Evolutionary conservation across 2,888 invertebrate species (phyloP).

Genomic region (Arctia plantaginis): DNA sequence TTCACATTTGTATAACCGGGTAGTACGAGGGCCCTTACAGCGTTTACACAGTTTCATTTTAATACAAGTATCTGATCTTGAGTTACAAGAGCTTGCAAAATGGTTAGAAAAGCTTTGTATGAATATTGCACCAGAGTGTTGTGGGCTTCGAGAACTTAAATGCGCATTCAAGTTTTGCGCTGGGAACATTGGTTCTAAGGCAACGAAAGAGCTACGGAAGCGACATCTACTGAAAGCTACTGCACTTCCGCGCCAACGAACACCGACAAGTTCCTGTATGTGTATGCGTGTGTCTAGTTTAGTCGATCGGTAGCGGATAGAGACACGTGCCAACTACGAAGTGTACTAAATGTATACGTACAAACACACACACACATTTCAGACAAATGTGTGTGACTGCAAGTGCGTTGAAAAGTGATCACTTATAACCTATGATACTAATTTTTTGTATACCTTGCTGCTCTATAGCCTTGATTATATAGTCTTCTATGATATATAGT

Average conservation of each 20-base stretch:
- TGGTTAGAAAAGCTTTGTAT: neutral
- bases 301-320: slow-evolving; percentile 1
- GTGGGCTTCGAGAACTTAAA: neutral
- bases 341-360: neutral
- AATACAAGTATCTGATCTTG: neutral
- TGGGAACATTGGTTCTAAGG: neutral
- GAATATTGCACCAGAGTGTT: neutral
- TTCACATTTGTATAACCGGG: neutral
- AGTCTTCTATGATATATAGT: too few species aligned
- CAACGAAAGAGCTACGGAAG: neutral
- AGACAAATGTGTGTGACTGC: neutral
- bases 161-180: neutral
- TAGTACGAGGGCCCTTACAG: too few species aligned
- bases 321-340: neutral
- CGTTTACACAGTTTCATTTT: neutral
- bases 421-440: too few species aligned
- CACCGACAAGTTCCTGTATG: neutral
- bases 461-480: too few species aligned
- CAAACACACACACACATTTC: neutral
- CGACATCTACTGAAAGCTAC: neutral
- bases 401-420: neutral
- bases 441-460: too few species aligned
- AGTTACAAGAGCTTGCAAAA: neutral
- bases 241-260: neutral
- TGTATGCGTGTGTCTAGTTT: neutral